A percentile compares a stretch with the other conserved stretches of the same genome.
Evolutionary conservation across 2,113 vertebrate species (phyloP).

Genomic region (Peucedramus taeniatus): DNA sequence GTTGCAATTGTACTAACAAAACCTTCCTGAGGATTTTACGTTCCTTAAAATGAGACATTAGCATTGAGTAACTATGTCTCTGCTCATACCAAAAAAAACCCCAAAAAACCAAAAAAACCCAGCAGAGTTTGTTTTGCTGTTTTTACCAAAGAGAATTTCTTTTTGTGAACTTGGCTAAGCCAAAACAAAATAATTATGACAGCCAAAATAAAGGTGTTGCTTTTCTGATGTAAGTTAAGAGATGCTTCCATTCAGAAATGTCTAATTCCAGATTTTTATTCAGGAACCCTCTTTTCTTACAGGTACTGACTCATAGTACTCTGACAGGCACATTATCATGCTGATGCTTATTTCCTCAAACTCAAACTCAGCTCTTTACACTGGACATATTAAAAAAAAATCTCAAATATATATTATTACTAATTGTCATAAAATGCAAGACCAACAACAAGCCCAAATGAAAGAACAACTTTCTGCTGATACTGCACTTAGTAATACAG

Average conservation of each 20-base stretch:
- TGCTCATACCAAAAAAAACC: background rate
- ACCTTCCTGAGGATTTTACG: background rate
- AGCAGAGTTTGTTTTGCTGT: background rate
- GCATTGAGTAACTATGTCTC: background rate
- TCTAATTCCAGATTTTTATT: background rate
- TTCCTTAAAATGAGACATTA: slow-evolving; percentile 13
- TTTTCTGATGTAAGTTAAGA: background rate
- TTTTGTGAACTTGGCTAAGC: background rate
- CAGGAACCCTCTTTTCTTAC: background rate
- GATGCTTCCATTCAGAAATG: background rate
- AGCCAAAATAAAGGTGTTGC: background rate
- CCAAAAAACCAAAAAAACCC: background rate
- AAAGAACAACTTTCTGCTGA: background rate
- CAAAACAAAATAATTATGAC: background rate
- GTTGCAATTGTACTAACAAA: slow-evolving; percentile 37
- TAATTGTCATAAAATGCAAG: background rate
- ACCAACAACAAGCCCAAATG: background rate
- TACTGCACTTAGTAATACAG: background rate
- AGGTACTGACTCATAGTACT: background rate
- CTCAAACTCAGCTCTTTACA: background rate
- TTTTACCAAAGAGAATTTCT: background rate
- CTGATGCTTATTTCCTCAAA: background rate
- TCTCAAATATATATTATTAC: background rate
- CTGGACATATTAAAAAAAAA: background rate
- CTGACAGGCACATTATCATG: background rate